Conservation (phyloP, 2,113 vertebrate genomes). For the Hylia prasina region DNA sequence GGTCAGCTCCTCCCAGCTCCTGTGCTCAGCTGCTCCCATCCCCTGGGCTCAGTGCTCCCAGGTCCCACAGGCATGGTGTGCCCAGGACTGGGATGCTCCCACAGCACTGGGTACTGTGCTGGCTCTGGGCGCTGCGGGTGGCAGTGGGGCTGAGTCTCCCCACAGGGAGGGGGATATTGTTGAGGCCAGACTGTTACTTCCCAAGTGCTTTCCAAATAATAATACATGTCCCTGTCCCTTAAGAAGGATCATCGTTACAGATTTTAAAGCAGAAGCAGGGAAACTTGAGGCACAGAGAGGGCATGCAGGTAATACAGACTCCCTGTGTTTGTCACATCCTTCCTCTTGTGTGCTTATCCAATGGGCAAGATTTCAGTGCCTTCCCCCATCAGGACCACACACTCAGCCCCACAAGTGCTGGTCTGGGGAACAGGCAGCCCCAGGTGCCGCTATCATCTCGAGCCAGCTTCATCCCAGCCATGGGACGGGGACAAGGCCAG, state of each 20-base stretch:
- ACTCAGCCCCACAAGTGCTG: background rate
- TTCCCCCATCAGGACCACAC: background rate
- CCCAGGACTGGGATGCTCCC: background rate
- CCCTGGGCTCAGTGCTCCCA: rapidly evolving
- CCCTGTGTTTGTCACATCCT: rapidly evolving
- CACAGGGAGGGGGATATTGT: background rate
- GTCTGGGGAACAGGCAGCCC: background rate
- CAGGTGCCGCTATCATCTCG: background rate
- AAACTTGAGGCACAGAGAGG: background rate
- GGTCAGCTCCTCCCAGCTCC: background rate
- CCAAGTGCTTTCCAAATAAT: background rate
- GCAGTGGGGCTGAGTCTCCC: background rate
- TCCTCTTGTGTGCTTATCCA: background rate
- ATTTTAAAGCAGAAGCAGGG: background rate
- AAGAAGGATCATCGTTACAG: rapidly evolving
- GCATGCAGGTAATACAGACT: background rate
- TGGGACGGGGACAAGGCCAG: rapidly evolving
- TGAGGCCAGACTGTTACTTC: background rate
- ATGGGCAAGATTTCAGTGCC: background rate
- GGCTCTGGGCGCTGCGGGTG: background rate
- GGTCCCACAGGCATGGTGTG: background rate
- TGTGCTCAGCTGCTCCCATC: rapidly evolving
- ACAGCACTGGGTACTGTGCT: rapidly evolving
- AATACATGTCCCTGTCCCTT: background rate
- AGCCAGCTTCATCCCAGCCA: background rate